These are phyloP conservation scores for Cynodonichthys magdalenae DNA, from an alignment of 2,797 vertebrate species.

Conservation along the genomic window DNA sequence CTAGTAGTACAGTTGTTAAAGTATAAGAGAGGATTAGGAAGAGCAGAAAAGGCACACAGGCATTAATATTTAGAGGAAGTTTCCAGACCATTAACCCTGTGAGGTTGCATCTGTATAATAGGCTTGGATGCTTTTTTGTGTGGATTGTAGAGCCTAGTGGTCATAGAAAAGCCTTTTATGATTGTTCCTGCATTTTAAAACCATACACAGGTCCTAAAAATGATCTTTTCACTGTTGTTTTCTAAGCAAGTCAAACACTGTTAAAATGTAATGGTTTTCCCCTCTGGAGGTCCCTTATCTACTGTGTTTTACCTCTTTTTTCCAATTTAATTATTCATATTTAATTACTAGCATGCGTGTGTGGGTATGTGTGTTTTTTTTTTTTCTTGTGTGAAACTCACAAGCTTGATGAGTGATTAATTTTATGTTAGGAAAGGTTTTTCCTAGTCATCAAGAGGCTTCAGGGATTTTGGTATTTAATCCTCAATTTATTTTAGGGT, in stretches of 20 bases:
- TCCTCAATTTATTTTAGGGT: conserved; percentile 58
- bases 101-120: conserved; percentile 16
- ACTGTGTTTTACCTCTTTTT: conserved; percentile 42
- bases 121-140: conserved; percentile 20
- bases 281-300: conserved; percentile 34
- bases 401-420: conserved; percentile 57
- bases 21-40: conserved; percentile 1
- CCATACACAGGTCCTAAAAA: conserved; percentile 8
- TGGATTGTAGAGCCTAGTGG: conserved; percentile 15
- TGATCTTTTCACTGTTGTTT: conserved; percentile 30
- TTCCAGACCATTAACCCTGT: conserved; percentile 35
- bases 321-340: conserved; percentile 70
- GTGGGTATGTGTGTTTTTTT: not conserved
- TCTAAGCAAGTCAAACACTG: conserved; percentile 22
- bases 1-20: conserved; percentile 9
- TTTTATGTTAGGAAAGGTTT: conserved; percentile 46
- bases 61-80: conserved; percentile 46
- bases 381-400: conserved; percentile 44
- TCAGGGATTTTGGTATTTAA: conserved; percentile 63
- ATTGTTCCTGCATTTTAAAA: conserved; percentile 20
- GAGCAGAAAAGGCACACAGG: not conserved
- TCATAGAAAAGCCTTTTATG: conserved; percentile 21
- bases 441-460: conserved; percentile 57
- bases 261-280: conserved; percentile 40
- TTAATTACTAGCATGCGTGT: conserved; percentile 70